These are phyloP conservation scores for Anguilla japonica DNA, from an alignment of 2,113 vertebrate genomes.

Conservation along the genomic window DNA sequence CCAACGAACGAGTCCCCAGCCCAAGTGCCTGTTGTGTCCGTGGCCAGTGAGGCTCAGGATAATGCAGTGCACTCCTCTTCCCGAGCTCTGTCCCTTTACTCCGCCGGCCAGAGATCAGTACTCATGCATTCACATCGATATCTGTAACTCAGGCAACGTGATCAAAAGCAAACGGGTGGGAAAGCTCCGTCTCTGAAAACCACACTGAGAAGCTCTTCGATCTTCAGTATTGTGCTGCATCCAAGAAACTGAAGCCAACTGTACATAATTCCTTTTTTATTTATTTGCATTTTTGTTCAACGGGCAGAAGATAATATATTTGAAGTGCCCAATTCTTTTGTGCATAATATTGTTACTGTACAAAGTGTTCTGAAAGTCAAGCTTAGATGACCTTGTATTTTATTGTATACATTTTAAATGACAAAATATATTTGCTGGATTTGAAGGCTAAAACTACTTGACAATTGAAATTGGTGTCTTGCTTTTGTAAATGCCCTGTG, in stretches of 20 bases:
- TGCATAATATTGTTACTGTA: constrained; percentile 49
- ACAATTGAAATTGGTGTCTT: constrained; percentile 16
- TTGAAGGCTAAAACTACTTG: constrained; percentile 26
- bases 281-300: constrained; percentile 45
- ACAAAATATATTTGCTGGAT: constrained; percentile 28
- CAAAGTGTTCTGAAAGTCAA: background rate
- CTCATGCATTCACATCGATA: constrained; percentile 54
- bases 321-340: constrained; percentile 25
- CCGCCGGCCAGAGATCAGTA: constrained; percentile 58
- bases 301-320: constrained; percentile 38
- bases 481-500: constrained; percentile 51
- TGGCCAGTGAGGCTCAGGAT: constrained; percentile 56
- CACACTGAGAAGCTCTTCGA: background rate
- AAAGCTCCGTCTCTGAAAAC: constrained; percentile 37
- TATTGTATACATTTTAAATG: constrained; percentile 33
- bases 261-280: constrained; percentile 15
- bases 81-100: background rate
- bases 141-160: constrained; percentile 63
- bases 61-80: constrained; percentile 51
- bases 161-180: constrained; percentile 58
- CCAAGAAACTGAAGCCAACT: constrained; percentile 12
- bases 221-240: constrained; percentile 8
- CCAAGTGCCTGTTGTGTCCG: constrained; percentile 45
- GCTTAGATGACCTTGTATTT: background rate
- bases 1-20: background rate